Base-by-base conservation (phyloP, 2,113 vertebrate genomes). In the Microtus oregoni region DNA sequence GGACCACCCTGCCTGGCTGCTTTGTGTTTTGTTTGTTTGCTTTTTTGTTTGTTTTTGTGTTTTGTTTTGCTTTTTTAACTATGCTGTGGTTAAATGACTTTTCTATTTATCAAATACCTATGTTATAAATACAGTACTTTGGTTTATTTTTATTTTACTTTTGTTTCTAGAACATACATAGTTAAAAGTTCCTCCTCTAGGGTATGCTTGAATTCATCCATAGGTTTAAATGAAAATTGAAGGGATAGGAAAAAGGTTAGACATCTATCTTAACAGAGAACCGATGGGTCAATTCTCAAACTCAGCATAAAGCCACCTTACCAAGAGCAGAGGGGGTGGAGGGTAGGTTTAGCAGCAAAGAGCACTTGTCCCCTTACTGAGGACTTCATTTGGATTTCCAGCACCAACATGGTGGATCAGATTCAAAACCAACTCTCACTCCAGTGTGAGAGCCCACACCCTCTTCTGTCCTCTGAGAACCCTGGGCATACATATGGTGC, bases 171-270 rank as follows among this genome's bases (percentile, higher is more conserved):
- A 83, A 96, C 58, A 92, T 12, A 47, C 1, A 30, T 70, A 94
- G 89, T 38, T 90, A 86, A 73, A 86, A 91, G 83, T 87, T 79
- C 17, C 38, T 91, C 44, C 90, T 86, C 55, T 41, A 85, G 10
- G 7, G 1, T 44, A 88, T 41, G 41, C 41, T 41, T 28, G 24
- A 81, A 61, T 38, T 26, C 19, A 50, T 72, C 12, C 77, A 81
- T 26, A 44, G 61, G 28, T 89, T 95, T 89, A 75, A 91, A 91
- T 75, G 44, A 90, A 96, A 97, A 82, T 47, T 77, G 72, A 92
- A 83, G 28, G 5, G 5, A 52, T 10, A 30, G 11, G 30, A 28
- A 58, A 94, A 86, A 72, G 13, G 3, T 35, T 28, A 75, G 50
- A 77, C 61, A 14, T 81, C 13, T 28, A 82, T 77, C 94, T 97